A percentile compares a stretch with the other conserved stretches of the same genome.
Evolutionary conservation across 2,797 vertebrate species (phyloP).

Genomic region (Poecile montanus): DNA sequence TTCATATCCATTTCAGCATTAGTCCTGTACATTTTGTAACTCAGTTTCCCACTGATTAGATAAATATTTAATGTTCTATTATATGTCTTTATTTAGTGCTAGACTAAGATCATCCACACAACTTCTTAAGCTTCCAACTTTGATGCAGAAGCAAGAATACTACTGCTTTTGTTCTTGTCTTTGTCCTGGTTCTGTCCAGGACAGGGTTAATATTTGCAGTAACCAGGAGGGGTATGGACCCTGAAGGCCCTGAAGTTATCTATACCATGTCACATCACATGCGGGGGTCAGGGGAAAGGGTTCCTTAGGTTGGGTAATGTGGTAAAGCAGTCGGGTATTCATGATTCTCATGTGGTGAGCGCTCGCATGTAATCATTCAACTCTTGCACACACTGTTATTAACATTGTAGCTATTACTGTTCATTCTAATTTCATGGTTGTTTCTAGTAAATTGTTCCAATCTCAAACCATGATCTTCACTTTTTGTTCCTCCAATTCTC

Average conservation of each 20-base stretch:
- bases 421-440: background rate
- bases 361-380: fast-evolving
- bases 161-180: background rate
- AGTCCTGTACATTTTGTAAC: background rate
- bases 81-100: background rate
- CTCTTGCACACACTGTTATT: background rate
- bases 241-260: background rate
- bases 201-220: background rate
- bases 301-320: fast-evolving
- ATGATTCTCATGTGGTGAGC: background rate
- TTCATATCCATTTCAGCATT: background rate
- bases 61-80: background rate
- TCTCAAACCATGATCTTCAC: background rate
- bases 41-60: background rate
- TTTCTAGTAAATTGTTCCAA: background rate
- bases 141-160: background rate
- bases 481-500: background rate
- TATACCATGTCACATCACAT: background rate
- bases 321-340: fast-evolving
- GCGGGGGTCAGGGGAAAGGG: fast-evolving
- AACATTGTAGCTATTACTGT: background rate
- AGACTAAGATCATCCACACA: background rate
- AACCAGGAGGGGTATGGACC: background rate
- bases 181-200: background rate
- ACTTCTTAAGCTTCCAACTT: background rate